Conservation (phyloP, 1,140 invertebrate genomes). For the Gonatopus flavifemur region DNA sequence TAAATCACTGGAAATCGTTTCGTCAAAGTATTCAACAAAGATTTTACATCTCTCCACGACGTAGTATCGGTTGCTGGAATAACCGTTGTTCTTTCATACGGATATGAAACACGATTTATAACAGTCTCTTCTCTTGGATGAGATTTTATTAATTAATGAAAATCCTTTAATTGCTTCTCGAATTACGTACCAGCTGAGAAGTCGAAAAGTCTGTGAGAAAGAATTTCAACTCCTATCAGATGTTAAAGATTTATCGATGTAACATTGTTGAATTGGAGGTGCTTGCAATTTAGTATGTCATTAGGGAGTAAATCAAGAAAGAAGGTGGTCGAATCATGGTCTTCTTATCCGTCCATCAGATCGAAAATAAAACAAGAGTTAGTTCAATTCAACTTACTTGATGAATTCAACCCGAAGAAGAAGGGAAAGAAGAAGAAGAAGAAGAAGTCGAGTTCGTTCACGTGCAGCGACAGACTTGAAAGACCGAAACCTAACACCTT, state of each 20-base stretch:
- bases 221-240: slow-evolving; percentile 12
- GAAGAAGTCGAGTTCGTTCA: slow-evolving; percentile 22
- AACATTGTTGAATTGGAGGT: slow-evolving; percentile 43
- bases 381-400: slow-evolving; percentile 45
- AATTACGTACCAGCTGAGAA: too few species aligned
- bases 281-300: slow-evolving; percentile 29
- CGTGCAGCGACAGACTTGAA: slow-evolving; percentile 23
- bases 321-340: slow-evolving; percentile 25
- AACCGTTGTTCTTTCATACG: too few species aligned
- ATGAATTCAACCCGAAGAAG: slow-evolving; percentile 32
- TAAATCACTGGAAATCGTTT: slow-evolving; percentile 42
- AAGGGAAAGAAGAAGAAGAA: too few species aligned
- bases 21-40: slow-evolving; percentile 32
- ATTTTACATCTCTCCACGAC: too few species aligned
- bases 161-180: too few species aligned
- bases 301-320: slow-evolving; percentile 26
- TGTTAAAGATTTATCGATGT: slow-evolving; percentile 47
- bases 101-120: too few species aligned
- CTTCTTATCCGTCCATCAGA: slow-evolving; percentile 29
- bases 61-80: too few species aligned
- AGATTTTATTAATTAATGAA: too few species aligned
- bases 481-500: slow-evolving; percentile 33
- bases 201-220: too few species aligned
- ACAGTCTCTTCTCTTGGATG: too few species aligned
- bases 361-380: slow-evolving; percentile 42